A percentile compares a stretch with the other conserved stretches of the same genome.
Conservation (phyloP, 2,797 vertebrate genomes). For the Botia almorhae region DNA sequence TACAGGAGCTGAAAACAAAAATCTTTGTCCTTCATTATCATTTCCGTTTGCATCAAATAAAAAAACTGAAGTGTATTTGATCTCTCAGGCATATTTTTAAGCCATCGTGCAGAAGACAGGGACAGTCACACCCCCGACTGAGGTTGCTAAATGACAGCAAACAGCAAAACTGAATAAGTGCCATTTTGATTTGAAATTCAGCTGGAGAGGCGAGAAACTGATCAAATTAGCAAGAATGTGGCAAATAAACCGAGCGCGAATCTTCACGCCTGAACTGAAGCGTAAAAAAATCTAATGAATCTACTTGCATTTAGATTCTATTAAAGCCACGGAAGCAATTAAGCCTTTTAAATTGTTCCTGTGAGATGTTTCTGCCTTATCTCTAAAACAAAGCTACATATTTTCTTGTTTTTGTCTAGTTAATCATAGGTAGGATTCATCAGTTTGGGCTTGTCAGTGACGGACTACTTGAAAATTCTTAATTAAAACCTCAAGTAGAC, state of each 20-base stretch:
- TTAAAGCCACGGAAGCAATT: slow-evolving; percentile 72
- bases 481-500: slow-evolving; percentile 53
- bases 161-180: slow-evolving; percentile 69
- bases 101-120: background rate
- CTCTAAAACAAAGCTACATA: slow-evolving; percentile 34
- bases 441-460: slow-evolving; percentile 30
- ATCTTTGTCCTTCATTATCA: too few species aligned
- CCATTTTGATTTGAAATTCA: slow-evolving; percentile 74
- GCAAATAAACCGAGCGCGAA: slow-evolving; percentile 85
- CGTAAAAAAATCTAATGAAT: slow-evolving; percentile 86
- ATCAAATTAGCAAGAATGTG: slow-evolving; percentile 84
- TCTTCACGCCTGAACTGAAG: slow-evolving; percentile 87
- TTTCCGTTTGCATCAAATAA: background rate
- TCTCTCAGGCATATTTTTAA: background rate
- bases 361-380: slow-evolving; percentile 33
- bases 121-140: background rate
- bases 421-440: slow-evolving; percentile 48
- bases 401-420: slow-evolving; percentile 22
- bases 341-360: slow-evolving; percentile 55
- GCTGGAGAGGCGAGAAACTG: slow-evolving; percentile 29
- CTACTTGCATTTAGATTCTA: slow-evolving; percentile 86
- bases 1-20: too few species aligned
- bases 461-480: slow-evolving; percentile 53
- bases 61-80: background rate
- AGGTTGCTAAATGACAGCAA: background rate